phyloP scores from a whole-genome alignment of 2,113 vertebrate genomes.

The Clarias magur region DNA sequence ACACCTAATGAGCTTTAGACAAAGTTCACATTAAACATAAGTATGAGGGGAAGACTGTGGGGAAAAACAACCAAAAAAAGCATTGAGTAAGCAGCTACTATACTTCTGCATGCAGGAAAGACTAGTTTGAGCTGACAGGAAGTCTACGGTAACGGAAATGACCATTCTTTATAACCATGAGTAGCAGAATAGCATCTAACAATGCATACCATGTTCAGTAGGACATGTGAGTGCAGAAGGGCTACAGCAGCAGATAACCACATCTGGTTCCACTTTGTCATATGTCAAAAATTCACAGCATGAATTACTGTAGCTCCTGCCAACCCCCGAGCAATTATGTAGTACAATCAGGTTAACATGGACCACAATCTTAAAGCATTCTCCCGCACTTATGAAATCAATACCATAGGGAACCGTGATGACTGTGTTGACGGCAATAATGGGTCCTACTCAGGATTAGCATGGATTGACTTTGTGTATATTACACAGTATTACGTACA shows the following conservation, averaged over 20 bases:
- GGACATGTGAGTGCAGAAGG: not conserved
- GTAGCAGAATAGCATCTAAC: not conserved
- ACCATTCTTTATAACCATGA: not conserved
- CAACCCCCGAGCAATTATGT: not conserved
- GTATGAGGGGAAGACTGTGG: not conserved
- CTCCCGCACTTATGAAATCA: not conserved
- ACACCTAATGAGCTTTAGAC: not conserved
- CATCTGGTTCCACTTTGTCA: not conserved
- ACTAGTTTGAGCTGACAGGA: not conserved
- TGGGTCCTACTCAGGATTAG: not conserved
- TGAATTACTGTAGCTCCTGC: not conserved
- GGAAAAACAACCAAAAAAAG: not conserved
- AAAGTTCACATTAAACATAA: not conserved
- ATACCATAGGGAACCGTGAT: not conserved
- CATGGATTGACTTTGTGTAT: not conserved
- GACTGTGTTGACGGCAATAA: not conserved
- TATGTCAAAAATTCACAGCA: not conserved
- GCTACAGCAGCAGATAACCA: not conserved
- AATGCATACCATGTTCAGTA: not conserved
- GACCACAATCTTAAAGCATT: not conserved
- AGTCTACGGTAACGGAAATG: not conserved
- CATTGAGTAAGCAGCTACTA: not conserved
- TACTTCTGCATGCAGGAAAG: not conserved
- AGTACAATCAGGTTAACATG: not conserved
- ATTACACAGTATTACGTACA: not conserved